These are phyloP conservation scores for Monoplex corrugatus DNA, from an alignment of 2,888 invertebrate genomes.

Conservation along the genomic window DNA sequence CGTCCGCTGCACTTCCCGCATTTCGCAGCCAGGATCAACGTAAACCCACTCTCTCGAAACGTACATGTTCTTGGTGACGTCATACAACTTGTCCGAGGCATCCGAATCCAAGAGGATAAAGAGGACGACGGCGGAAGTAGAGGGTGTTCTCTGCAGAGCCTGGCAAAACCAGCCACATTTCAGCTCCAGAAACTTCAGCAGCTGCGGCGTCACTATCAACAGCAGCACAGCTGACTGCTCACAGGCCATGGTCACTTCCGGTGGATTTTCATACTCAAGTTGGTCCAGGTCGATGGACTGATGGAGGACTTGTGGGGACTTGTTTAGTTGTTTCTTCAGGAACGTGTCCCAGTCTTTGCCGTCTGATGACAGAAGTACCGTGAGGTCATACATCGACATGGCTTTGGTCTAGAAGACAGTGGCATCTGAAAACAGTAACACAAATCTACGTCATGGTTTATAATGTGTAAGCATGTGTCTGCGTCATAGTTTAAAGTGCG, in stretches of 20 bases:
- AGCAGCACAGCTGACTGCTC: constrained; percentile 52
- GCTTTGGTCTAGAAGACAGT: neutral
- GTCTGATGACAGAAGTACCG: constrained; percentile 47
- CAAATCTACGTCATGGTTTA: neutral
- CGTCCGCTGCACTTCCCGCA: constrained; percentile 39
- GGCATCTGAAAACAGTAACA: constrained; percentile 27
- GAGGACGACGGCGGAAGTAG: constrained; percentile 23
- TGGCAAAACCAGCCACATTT: constrained; percentile 49
- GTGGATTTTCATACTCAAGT: constrained; percentile 54
- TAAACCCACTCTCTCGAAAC: constrained; percentile 31
- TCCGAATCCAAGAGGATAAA: constrained; percentile 37
- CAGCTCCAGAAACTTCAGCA: constrained; percentile 51
- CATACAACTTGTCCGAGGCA: constrained; percentile 8
- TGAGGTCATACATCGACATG: constrained; percentile 50
- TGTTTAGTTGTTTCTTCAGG: constrained; percentile 30
- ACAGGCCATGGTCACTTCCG: constrained; percentile 53
- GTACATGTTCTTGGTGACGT: neutral
- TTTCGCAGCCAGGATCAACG: constrained; percentile 20
- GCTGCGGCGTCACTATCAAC: constrained; percentile 49
- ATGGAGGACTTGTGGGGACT: constrained; percentile 6
- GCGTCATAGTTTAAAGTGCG: too few species aligned
- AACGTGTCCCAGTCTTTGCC: constrained; percentile 49
- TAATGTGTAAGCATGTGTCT: neutral
- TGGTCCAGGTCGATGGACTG: constrained; percentile 43
- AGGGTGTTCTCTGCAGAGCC: neutral